Evolutionary conservation across 2,113 vertebrate species (phyloP), one percentile per base, ranked within the genome.

Genomic region (Muscicapa adusta): DNA sequence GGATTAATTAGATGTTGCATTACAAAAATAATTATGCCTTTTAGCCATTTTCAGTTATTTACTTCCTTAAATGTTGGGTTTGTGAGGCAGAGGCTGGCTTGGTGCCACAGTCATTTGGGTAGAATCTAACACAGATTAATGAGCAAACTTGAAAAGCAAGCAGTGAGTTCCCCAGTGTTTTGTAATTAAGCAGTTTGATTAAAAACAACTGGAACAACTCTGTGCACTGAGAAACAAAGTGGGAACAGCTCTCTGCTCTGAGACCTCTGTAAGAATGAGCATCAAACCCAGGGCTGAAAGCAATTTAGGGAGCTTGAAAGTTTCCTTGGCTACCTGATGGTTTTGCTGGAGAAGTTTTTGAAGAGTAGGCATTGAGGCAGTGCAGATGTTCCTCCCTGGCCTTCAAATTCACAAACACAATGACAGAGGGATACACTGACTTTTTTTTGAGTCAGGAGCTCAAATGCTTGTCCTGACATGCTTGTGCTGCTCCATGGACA

Each of bases 111-210:
- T 94, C 85, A 84, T 84, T 95, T 92, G 88, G 90, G 93, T 75
- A 90, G 93, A 94, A 86, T 96, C 95, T 97, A 80, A 90, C 92
- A 71, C 68, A 96, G 94, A 97, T 95, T 96, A 96, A 96, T 95
- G 94, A 96, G 70, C 75, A 29, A 77, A 88, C 92, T 96, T 96
- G 90, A 95, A 95, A 96, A 92, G 85, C 85, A 89, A 85, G 94
- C 95, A 93, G 82, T 19, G 77, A 94, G 96, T 91, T 91, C 91
- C 79, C 92, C 79, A 96, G 94, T 75, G 71, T 84, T 94, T 94
- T 93, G 94, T 95, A 96, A 96, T 96, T 96, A 95, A 91, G 88
- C 91, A 93, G 92, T 90, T 95, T 96, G 94, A 96, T 93, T 96
- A 95, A 93, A 96, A 93, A 66, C 92, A 95, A 96, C 90, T 93